Evolutionary conservation across 2,888 invertebrate genomes (phyloP).

Genomic region (Metacarcinus magister): DNA sequence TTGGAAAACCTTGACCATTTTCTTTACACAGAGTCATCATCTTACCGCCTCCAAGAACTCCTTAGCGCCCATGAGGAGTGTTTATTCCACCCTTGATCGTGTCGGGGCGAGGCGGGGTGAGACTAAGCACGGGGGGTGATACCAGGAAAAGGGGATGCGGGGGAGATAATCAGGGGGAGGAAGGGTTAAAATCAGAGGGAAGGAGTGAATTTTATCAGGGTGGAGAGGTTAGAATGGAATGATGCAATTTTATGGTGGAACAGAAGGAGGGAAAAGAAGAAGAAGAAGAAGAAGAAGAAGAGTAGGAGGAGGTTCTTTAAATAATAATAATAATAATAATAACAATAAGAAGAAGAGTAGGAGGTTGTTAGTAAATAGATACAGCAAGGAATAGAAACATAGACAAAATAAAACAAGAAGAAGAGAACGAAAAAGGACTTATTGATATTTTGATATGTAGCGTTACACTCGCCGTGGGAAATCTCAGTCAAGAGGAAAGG

Average conservation of each 20-base stretch:
- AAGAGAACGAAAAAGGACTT: no score
- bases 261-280: neutral
- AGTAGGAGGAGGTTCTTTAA: neutral
- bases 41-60: conserved; percentile 1
- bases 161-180: neutral
- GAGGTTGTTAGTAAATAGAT: no score
- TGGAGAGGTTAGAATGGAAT: neutral
- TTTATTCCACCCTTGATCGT: neutral
- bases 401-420: no score
- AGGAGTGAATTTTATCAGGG: neutral
- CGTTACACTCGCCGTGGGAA: no score
- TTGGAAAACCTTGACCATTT: neutral
- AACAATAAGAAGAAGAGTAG: no score
- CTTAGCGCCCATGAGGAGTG: neutral
- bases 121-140: neutral
- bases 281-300: neutral
- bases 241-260: neutral
- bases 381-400: no score
- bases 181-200: neutral
- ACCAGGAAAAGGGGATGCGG: neutral
- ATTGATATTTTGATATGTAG: no score
- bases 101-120: neutral
- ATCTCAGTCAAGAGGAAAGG: no score
- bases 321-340: no score
- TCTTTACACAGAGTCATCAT: neutral